Base-by-base conservation (phyloP, 2,113 vertebrate species). In the Uria lomvia region DNA sequence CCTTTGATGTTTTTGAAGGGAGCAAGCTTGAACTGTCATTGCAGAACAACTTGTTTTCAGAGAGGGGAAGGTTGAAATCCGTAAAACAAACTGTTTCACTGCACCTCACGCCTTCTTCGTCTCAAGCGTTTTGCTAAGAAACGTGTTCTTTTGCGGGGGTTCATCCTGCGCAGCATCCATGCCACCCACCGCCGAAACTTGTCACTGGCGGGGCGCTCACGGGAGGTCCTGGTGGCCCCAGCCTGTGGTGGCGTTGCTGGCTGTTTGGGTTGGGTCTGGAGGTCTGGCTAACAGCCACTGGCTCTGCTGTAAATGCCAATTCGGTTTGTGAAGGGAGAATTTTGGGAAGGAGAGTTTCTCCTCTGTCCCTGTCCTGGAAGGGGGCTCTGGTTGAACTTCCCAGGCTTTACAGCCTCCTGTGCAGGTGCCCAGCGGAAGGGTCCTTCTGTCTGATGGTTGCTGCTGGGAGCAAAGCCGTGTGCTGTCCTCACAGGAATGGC, bases 21-120 rank as follows among this genome's bases (percentile, higher is more conserved):
- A 96, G 95, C 92, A 94, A 90, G 93, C 96, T 95, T 70, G 71
- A 96, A 92, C 63, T 96, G 96, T 96, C 95, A 66, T 70, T 95
- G 81, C 85, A 67, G 81, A 96, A 93, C 92, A 96, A 67, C 70
- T 93, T 90, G 92, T 95, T 96, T 97, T 87, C 42, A 9, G 92
- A 89, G 84, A 90, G 90, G 82, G 75, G 12, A 93, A 92, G 93
- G 92, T 17, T 96, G 92, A 86, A 95, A 90, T 82, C 88, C 12
- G 3, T 94, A 90, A 93, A 93, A 70, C 93, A 96, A 95, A 93
- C 52, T 5, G 1, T 86, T 85, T 71, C 17, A 21, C 84, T 81
- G 22, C 58, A 87, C 80, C 83, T 94, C 56, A 36, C 0, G 2
- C 52, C 45, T 50, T 40, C 74, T 88, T 87, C 29, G 1, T 91